Evolutionary conservation across 2,797 vertebrate species (phyloP).

Genomic region (Anabas testudineus): DNA sequence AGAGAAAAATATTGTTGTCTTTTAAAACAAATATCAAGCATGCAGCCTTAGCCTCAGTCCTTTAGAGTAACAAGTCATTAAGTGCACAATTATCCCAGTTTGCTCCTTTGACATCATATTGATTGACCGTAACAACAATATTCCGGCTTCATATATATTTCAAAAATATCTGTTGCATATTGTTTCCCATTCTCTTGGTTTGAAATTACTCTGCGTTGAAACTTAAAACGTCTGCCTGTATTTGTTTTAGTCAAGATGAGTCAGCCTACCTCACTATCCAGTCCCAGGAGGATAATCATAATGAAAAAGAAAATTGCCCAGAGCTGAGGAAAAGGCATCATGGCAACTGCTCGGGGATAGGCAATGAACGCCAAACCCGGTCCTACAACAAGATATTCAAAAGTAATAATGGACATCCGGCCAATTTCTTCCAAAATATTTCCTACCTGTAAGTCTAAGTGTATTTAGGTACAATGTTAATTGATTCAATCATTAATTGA

Average conservation of each 20-base stretch:
- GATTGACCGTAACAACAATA: too few species aligned
- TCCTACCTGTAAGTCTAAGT: neutral
- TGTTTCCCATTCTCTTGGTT: too few species aligned
- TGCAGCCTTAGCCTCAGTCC: too few species aligned
- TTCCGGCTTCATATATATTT: too few species aligned
- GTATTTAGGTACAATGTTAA: neutral
- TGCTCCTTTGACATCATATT: too few species aligned
- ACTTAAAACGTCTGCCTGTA: neutral
- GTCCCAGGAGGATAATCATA: slow-evolving; percentile 87
- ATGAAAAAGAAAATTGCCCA: slow-evolving; percentile 86
- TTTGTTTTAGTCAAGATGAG: neutral
- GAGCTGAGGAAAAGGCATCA: slow-evolving; percentile 88
- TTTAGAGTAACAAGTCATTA: too few species aligned
- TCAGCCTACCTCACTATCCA: slow-evolving; percentile 83
- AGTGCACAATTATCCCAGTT: too few species aligned
- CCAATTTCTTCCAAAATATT: neutral
- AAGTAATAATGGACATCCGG: neutral
- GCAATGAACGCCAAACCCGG: slow-evolving; percentile 88
- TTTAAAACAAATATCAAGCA: too few species aligned
- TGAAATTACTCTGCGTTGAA: too few species aligned
- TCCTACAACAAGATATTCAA: slow-evolving; percentile 64
- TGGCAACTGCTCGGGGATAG: slow-evolving; percentile 85
- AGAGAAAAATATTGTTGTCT: too few species aligned
- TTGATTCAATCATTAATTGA: too few species aligned
- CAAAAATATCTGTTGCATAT: too few species aligned